A percentile compares a stretch with the other conserved stretches of the same genome.
Conservation (phyloP, 2,797 vertebrate species). For the Gambusia yucatana region DNA sequence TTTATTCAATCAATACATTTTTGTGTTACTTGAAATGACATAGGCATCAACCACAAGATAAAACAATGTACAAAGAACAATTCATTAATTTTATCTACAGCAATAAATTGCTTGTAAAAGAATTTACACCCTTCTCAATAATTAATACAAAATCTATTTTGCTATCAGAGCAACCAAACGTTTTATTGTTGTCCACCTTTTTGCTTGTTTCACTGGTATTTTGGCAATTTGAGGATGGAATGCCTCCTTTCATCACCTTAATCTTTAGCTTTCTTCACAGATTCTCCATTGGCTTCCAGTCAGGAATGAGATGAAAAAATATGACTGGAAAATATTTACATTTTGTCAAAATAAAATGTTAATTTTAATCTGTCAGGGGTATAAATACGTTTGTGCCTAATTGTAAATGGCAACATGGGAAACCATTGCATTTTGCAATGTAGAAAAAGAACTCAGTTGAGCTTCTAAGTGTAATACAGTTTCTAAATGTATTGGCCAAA, state of each 20-base stretch:
- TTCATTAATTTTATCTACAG: background rate
- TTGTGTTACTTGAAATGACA: background rate
- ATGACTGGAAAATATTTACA: no score
- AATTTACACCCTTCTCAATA: background rate
- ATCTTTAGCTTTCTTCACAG: background rate
- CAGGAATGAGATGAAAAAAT: background rate
- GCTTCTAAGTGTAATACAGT: background rate
- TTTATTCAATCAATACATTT: background rate
- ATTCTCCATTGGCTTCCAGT: background rate
- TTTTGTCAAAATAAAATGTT: no score
- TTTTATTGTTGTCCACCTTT: no score
- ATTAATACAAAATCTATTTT: background rate
- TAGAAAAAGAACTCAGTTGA: background rate
- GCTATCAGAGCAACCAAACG: background rate
- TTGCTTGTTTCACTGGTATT: background rate
- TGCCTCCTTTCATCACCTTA: no score
- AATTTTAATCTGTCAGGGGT: background rate
- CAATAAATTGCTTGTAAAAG: background rate
- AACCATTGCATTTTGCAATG: background rate
- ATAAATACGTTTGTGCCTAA: background rate
- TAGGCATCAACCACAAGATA: background rate
- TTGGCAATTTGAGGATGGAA: background rate
- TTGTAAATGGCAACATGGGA: background rate
- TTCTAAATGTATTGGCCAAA: background rate
- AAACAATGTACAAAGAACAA: background rate